phyloP scores from a whole-genome alignment of 2,888 invertebrate genomes.

The Hypselothyrea guttata region DNA sequence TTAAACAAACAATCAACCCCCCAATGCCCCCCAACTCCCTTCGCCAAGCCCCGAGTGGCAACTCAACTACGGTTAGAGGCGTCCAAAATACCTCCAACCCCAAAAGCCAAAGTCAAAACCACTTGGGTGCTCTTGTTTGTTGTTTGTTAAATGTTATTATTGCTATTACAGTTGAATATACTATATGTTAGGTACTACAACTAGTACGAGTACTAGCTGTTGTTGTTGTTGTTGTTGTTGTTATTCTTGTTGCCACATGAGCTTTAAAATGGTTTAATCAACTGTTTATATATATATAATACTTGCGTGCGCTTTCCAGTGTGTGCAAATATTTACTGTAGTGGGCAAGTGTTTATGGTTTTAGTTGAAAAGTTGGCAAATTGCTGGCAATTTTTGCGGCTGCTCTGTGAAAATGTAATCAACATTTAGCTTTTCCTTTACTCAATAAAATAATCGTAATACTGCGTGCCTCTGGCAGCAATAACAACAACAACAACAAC shows the following conservation, averaged over 20 bases:
- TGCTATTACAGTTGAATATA: conserved; percentile 28
- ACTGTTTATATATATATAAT: conserved; percentile 29
- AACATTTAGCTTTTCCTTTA: conserved; percentile 23
- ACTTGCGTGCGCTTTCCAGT: not conserved
- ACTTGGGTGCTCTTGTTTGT: conserved; percentile 42
- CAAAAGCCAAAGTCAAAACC: conserved; percentile 44
- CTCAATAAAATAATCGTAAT: conserved; percentile 21
- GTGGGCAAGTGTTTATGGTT: conserved; percentile 42
- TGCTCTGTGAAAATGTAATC: conserved; percentile 36
- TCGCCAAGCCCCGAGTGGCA: conserved; percentile 23
- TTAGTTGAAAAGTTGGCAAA: conserved; percentile 33
- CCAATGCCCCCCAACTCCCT: conserved; percentile 23
- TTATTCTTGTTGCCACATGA: conserved; percentile 29
- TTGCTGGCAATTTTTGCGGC: conserved; percentile 28
- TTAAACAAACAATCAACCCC: conserved; percentile 69
- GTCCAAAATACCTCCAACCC: conserved; percentile 13
- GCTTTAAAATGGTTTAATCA: conserved; percentile 71
- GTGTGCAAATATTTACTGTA: conserved; percentile 50
- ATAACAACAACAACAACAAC: not conserved
- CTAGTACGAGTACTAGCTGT: not conserved
- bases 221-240: conserved; percentile 13
- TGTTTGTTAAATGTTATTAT: conserved; percentile 51
- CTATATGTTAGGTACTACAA: conserved; percentile 20
- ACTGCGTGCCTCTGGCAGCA: conserved; percentile 5
- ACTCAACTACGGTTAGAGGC: conserved; percentile 20